These are phyloP conservation scores for Hedya salicella DNA, from an alignment of 2,888 invertebrate genomes.

Conservation along the genomic window DNA sequence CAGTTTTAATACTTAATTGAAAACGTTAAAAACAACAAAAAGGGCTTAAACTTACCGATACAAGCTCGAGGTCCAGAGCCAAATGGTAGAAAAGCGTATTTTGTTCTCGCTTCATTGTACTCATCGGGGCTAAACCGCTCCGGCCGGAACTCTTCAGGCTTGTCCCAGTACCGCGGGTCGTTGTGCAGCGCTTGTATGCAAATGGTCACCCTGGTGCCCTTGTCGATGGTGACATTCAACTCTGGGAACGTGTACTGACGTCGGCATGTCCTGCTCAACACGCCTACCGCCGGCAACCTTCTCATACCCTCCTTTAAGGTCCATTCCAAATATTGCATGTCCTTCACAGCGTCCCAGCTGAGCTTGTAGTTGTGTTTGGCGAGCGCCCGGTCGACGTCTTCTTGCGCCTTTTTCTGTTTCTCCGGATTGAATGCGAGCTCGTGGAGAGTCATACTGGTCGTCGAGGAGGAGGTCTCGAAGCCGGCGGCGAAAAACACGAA, in stretches of 20 bases:
- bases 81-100: conserved; percentile 28
- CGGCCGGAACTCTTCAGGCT: conserved; percentile 64
- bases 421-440: conserved; percentile 48
- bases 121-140: conserved; percentile 59
- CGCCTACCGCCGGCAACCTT: conserved; percentile 49
- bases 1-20: too few relatives aligned
- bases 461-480: conserved; percentile 51
- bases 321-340: conserved; percentile 49
- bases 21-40: neutral
- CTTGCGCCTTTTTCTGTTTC: conserved; percentile 48
- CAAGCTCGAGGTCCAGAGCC: conserved; percentile 30
- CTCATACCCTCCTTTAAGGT: conserved; percentile 48
- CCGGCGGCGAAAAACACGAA: conserved; percentile 52
- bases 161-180: conserved; percentile 64
- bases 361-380: conserved; percentile 48
- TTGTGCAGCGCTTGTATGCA: conserved; percentile 65
- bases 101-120: conserved; percentile 2
- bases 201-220: conserved; percentile 51
- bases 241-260: conserved; percentile 48
- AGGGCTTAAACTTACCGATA: conserved; percentile 27
- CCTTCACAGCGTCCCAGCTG: conserved; percentile 50
- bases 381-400: conserved; percentile 50
- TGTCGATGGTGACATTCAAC: conserved; percentile 54
- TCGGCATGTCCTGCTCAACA: conserved; percentile 46
- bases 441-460: conserved; percentile 49